Evolutionary conservation across 92 coral and sea anemone species (phyloP).

Genomic region (Phenganax subtilis): DNA sequence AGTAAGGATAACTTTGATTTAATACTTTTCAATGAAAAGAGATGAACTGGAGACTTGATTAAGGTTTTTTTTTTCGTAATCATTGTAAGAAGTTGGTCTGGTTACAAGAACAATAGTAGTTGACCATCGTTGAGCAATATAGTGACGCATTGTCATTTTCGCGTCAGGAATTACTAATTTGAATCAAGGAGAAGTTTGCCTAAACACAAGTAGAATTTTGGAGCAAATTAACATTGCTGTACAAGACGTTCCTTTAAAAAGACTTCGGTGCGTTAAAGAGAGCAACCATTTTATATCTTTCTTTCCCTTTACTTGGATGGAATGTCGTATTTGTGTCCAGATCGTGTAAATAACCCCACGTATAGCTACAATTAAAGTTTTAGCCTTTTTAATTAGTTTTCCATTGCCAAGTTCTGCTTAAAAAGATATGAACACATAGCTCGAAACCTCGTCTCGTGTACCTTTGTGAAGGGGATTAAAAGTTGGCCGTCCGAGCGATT

Average conservation of each 20-base stretch:
- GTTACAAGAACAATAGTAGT: no score
- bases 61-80: no score
- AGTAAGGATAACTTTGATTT: no score
- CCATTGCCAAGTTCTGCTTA: no score
- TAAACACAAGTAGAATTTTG: slow-evolving; percentile 69
- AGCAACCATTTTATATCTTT: no score
- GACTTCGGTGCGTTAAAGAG: slow-evolving; percentile 64
- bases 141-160: not conserved
- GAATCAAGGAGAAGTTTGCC: slow-evolving; percentile 86
- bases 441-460: no score
- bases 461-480: slow-evolving; percentile 58
- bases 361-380: not conserved
- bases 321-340: not conserved
- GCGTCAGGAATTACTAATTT: slow-evolving; percentile 77
- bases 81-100: no score
- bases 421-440: no score
- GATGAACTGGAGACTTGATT: no score
- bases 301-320: no score
- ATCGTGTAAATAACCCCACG: not conserved
- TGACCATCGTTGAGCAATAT: not conserved
- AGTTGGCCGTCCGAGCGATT: slow-evolving; percentile 71
- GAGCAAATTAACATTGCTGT: slow-evolving; percentile 68
- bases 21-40: no score
- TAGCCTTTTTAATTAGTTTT: not conserved
- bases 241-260: slow-evolving; percentile 51